These are phyloP conservation scores for Psilopsiagon aurifrons DNA, from an alignment of 2,113 vertebrate species.

Conservation along the genomic window DNA sequence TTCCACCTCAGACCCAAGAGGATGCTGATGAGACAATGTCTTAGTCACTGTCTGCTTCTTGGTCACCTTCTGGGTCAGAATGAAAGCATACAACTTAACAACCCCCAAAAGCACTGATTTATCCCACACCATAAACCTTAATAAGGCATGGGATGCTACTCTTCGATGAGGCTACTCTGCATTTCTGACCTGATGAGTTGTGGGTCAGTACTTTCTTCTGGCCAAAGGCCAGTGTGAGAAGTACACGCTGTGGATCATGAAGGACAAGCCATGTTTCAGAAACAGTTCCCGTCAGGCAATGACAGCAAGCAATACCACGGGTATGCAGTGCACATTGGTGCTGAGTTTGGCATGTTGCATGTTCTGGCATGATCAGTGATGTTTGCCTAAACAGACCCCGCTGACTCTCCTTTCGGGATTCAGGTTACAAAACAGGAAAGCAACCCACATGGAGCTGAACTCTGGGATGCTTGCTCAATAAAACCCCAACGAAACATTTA, in stretches of 20 bases:
- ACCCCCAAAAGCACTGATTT: neutral
- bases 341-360: neutral
- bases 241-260: neutral
- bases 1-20: neutral
- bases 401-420: neutral
- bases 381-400: neutral
- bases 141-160: neutral
- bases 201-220: neutral
- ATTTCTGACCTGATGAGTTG: neutral
- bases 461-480: neutral
- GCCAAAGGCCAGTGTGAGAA: neutral
- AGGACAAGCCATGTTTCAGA: neutral
- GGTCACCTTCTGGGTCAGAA: neutral
- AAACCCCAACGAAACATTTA: neutral
- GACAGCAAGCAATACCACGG: neutral
- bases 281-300: neutral
- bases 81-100: neutral
- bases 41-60: constrained; percentile 29
- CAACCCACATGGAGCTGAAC: neutral
- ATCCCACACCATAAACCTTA: neutral
- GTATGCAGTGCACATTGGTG: neutral
- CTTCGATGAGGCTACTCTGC: neutral
- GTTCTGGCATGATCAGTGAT: neutral
- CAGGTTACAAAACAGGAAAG: neutral
- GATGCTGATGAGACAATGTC: neutral